phyloP scores from a whole-genome alignment of 2,113 vertebrate genomes.

The Arizona elegans region DNA sequence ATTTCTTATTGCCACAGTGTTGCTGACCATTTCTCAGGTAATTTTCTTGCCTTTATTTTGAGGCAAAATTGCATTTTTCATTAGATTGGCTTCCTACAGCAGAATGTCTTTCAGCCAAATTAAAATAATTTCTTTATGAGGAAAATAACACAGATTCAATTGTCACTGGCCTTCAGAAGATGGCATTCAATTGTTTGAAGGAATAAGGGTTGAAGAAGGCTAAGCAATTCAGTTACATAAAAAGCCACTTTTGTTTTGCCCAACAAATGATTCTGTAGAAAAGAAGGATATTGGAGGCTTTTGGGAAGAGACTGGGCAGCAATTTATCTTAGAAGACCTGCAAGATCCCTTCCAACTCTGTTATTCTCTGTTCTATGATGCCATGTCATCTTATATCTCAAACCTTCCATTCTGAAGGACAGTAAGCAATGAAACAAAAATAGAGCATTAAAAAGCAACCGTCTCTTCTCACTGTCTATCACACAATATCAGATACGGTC shows the following conservation, averaged over 20 bases:
- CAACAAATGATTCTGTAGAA: background rate
- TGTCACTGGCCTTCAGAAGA: background rate
- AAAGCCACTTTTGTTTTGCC: background rate
- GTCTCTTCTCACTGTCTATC: background rate
- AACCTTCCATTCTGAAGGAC: background rate
- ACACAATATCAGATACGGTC: background rate
- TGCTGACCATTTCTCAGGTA: constrained; percentile 65
- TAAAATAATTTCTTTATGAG: background rate
- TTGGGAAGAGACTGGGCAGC: background rate
- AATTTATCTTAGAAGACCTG: background rate
- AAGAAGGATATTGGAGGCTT: background rate
- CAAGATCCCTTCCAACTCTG: background rate
- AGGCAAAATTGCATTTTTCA: background rate
- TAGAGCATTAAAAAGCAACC: background rate
- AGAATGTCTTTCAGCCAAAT: background rate
- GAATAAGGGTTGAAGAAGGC: background rate
- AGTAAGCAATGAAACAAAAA: background rate
- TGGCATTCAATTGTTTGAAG: background rate
- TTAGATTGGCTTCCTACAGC: background rate
- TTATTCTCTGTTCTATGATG: background rate
- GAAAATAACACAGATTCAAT: background rate
- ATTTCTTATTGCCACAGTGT: constrained; percentile 53
- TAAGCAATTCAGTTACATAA: background rate
- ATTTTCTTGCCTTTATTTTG: background rate
- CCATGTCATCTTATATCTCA: background rate